Evolutionary conservation across 2,888 invertebrate species (phyloP).

Genomic region (Heteromyza rotundicornis): DNA sequence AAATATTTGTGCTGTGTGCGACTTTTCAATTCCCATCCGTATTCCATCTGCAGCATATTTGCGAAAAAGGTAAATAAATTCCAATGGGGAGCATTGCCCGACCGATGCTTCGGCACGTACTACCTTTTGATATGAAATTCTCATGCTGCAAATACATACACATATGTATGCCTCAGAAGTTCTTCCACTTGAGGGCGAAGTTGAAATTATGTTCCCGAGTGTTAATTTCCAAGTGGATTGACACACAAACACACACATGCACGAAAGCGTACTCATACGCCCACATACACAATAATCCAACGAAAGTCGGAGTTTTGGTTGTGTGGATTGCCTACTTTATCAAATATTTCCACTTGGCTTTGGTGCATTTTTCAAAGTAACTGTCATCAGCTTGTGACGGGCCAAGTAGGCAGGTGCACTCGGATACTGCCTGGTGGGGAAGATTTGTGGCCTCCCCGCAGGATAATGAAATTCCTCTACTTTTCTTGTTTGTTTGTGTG

Average conservation of each 20-base stretch:
- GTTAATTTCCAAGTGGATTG: slow-evolving; percentile 41
- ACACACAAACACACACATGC: slow-evolving; percentile 41
- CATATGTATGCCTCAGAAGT: slow-evolving; percentile 19
- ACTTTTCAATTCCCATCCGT: slow-evolving; percentile 7
- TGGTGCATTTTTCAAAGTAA: neutral
- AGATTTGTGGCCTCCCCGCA: too few relatives aligned
- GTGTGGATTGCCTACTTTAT: slow-evolving; percentile 20
- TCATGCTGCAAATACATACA: neutral
- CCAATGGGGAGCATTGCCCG: slow-evolving; percentile 45
- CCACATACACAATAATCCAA: slow-evolving; percentile 20
- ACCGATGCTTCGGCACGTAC: slow-evolving; percentile 41
- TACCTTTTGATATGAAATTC: slow-evolving; percentile 21
- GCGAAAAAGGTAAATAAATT: slow-evolving; percentile 31
- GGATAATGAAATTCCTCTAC: neutral
- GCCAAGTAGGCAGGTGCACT: neutral
- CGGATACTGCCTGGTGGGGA: too few relatives aligned
- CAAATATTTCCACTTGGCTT: slow-evolving; percentile 11
- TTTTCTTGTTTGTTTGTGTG: neutral
- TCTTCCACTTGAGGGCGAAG: slow-evolving; percentile 23
- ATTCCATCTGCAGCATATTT: slow-evolving; percentile 22
- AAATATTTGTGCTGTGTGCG: neutral
- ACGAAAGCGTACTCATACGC: slow-evolving; percentile 2
- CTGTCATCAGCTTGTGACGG: neutral
- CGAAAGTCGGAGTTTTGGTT: neutral
- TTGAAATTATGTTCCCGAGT: slow-evolving; percentile 16